Conservation (phyloP, 2,113 vertebrate genomes). For the Corvus moneduloides region DNA sequence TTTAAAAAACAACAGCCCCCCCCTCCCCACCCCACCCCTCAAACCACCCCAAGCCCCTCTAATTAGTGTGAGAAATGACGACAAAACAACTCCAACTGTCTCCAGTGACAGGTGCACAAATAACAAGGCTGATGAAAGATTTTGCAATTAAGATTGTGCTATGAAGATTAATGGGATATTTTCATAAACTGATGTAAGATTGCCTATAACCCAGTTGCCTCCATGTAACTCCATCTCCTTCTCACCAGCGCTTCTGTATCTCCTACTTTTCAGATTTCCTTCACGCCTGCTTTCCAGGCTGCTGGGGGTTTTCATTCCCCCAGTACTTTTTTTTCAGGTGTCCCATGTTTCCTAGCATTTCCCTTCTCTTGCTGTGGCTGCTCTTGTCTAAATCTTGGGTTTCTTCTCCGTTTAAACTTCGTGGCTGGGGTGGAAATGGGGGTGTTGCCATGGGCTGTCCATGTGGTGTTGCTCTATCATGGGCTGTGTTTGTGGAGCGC, state of each 20-base stretch:
- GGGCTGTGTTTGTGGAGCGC: not conserved
- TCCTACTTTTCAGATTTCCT: not conserved
- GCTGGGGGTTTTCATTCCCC: not conserved
- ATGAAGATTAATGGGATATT: conserved; percentile 76
- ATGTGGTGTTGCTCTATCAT: accelerated
- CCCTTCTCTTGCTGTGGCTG: not conserved
- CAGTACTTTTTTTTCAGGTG: not conserved
- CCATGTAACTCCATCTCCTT: not conserved
- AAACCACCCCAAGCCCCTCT: conserved; percentile 61
- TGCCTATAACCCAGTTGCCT: conserved; percentile 49
- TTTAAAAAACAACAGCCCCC: conserved; percentile 7
- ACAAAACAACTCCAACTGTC: conserved; percentile 59
- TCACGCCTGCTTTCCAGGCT: not conserved
- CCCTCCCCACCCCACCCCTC: not conserved
- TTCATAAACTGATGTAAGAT: conserved; percentile 69
- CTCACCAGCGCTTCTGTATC: not conserved
- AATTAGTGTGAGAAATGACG: conserved; percentile 76
- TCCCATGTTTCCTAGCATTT: not conserved
- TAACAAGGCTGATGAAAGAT: conserved; percentile 76
- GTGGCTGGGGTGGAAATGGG: not conserved
- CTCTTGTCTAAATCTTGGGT: not conserved
- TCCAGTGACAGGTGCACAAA: conserved; percentile 75
- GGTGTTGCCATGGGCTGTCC: accelerated
- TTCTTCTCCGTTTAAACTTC: not conserved
- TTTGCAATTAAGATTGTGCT: conserved; percentile 74